Conservation (phyloP, 2,797 vertebrate genomes). For the Pipistrellus kuhlii region DNA sequence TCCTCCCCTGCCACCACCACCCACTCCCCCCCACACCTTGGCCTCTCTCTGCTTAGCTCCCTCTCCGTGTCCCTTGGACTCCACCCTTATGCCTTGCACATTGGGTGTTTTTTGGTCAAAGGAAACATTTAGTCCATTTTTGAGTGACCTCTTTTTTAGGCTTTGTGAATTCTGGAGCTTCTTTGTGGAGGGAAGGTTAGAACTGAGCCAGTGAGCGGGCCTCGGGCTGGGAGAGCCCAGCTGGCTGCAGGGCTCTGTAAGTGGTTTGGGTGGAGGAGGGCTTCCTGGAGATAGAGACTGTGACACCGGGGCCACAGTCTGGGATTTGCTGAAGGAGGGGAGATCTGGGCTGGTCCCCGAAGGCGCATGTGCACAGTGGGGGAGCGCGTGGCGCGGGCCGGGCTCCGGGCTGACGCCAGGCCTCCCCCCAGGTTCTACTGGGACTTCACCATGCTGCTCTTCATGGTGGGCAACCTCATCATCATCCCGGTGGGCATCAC, state of each 20-base stretch:
- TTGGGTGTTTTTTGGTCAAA: slow-evolving; percentile 13
- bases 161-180: background rate
- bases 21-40: background rate
- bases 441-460: slow-evolving; percentile 99
- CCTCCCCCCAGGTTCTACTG: slow-evolving; percentile 94
- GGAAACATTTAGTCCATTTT: background rate
- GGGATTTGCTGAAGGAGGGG: background rate
- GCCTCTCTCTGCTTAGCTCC: background rate
- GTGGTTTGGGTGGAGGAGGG: background rate
- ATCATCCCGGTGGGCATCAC: slow-evolving; percentile 99
- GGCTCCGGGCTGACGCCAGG: background rate
- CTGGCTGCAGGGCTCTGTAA: too few relatives aligned
- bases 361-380: background rate
- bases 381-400: fast-evolving
- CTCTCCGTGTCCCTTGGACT: background rate
- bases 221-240: background rate
- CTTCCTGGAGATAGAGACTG: background rate
- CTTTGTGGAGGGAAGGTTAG: background rate
- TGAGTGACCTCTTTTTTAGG: background rate
- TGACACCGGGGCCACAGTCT: background rate
- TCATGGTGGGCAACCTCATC: slow-evolving; percentile 99
- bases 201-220: background rate
- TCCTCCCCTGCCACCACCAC: too few relatives aligned
- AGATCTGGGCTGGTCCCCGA: background rate
- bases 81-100: background rate